A percentile compares a stretch with the other conserved stretches of the same genome.
These are phyloP conservation scores for Microplitis mediator DNA, from an alignment of 1,140 invertebrate genomes.

Conservation along the genomic window DNA sequence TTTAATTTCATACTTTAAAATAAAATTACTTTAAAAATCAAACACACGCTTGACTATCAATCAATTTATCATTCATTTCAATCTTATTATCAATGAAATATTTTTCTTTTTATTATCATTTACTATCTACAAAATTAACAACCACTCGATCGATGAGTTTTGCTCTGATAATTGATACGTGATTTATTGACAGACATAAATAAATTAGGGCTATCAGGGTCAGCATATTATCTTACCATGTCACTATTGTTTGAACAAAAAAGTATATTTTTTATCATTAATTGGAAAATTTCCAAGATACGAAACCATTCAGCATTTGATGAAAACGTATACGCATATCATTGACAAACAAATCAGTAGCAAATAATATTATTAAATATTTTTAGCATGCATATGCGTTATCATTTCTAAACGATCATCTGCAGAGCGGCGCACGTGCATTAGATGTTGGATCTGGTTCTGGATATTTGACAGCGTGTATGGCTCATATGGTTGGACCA, in stretches of 20 bases:
- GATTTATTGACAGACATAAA: slow-evolving; percentile 25
- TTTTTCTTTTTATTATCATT: neutral
- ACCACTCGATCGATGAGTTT: neutral
- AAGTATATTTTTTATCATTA: slow-evolving; percentile 16
- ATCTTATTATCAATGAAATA: neutral
- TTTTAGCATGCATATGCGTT: slow-evolving; percentile 61
- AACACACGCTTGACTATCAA: neutral
- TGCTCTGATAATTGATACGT: neutral
- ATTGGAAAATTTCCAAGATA: slow-evolving; percentile 33
- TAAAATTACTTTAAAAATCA: no score
- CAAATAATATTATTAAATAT: slow-evolving; percentile 9
- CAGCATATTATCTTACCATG: slow-evolving; percentile 35
- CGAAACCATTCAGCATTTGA: neutral
- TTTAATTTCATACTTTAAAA: no score
- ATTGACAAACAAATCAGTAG: neutral
- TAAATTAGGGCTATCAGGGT: slow-evolving; percentile 40
- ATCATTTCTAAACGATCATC: slow-evolving; percentile 52
- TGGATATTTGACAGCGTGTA: slow-evolving; percentile 75
- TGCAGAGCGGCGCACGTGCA: slow-evolving; percentile 57
- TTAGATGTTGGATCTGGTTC: slow-evolving; percentile 78
- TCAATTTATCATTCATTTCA: slow-evolving; percentile 3
- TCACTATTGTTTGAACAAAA: slow-evolving; percentile 33
- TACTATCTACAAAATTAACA: no score
- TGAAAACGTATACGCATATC: neutral
- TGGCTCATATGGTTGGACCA: slow-evolving; percentile 72